Conservation (phyloP, 1,140 invertebrate genomes). For the Drosophila simulans region DNA sequence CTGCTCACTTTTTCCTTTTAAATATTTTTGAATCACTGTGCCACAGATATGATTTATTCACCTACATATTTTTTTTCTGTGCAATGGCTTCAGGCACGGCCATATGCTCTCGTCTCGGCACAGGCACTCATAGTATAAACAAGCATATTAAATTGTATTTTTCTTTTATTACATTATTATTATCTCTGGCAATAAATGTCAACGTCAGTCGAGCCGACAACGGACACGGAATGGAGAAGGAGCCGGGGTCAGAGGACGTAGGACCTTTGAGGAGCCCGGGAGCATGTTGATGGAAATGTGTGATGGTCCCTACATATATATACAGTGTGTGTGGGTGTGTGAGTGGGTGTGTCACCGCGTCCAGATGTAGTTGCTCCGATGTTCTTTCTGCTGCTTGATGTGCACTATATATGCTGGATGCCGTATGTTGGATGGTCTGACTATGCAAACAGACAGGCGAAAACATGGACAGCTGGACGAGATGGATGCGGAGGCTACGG, state of each 20-base stretch:
- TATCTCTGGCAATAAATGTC: slow-evolving; percentile 83
- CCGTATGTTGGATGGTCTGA: slow-evolving; percentile 31
- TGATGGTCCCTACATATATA: slow-evolving; percentile 30
- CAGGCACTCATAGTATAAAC: slow-evolving; percentile 71
- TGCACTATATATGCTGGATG: slow-evolving; percentile 14
- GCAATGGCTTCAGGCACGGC: slow-evolving; percentile 28
- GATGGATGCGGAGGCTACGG: slow-evolving; percentile 35
- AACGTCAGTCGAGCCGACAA: slow-evolving; percentile 77
- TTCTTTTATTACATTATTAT: slow-evolving; percentile 83
- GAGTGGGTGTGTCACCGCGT: slow-evolving; percentile 21
- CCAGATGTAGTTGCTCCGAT: slow-evolving; percentile 25
- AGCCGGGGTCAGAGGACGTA: slow-evolving; percentile 29
- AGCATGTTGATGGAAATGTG: slow-evolving; percentile 49
- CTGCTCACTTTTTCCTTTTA: not conserved
- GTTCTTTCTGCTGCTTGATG: slow-evolving; percentile 34
- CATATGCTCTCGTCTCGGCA: slow-evolving; percentile 36
- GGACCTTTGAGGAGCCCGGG: slow-evolving; percentile 29
- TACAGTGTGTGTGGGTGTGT: slow-evolving; percentile 8
- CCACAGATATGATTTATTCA: not conserved
- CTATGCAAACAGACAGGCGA: slow-evolving; percentile 49
- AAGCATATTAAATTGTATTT: slow-evolving; percentile 84
- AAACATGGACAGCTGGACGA: slow-evolving; percentile 33
- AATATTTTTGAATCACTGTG: not conserved
- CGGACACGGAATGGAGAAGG: slow-evolving; percentile 49
- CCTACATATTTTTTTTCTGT: slow-evolving; percentile 24